A percentile compares a stretch with the other conserved stretches of the same genome.
Conservation (phyloP, 2,797 vertebrate genomes). For the Acomys russatus region DNA sequence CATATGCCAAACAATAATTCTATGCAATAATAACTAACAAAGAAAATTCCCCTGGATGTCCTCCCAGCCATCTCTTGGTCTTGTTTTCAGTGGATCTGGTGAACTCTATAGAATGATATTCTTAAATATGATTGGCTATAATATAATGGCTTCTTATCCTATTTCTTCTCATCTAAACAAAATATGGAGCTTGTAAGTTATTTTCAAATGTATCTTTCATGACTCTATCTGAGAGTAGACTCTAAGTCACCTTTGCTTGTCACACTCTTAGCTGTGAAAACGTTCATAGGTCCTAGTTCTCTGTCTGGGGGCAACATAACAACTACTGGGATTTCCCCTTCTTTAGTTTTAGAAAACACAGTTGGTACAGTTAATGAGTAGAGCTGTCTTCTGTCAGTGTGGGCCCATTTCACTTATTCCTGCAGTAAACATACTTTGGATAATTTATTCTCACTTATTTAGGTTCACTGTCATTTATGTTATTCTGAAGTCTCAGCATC, state of each 20-base stretch:
- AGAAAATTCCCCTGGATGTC: not conserved
- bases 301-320: not conserved
- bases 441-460: not conserved
- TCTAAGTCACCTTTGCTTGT: not conserved
- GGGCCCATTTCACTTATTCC: not conserved
- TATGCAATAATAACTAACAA: not conserved
- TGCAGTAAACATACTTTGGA: not conserved
- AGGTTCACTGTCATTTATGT: constrained; percentile 1
- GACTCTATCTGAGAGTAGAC: not conserved
- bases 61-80: not conserved
- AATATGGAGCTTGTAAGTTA: not conserved
- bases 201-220: not conserved
- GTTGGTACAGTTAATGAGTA: too few relatives aligned
- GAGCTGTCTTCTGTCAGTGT: not conserved
- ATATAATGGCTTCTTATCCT: not conserved
- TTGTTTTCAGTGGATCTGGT: not conserved
- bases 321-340: not conserved
- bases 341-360: not conserved
- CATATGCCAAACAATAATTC: not conserved
- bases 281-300: not conserved
- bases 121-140: not conserved
- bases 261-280: not conserved
- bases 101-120: not conserved
- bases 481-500: not conserved
- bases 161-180: not conserved